Evolutionary conservation across 2,888 invertebrate genomes (phyloP).

Genomic region (Rhagium mordax): DNA sequence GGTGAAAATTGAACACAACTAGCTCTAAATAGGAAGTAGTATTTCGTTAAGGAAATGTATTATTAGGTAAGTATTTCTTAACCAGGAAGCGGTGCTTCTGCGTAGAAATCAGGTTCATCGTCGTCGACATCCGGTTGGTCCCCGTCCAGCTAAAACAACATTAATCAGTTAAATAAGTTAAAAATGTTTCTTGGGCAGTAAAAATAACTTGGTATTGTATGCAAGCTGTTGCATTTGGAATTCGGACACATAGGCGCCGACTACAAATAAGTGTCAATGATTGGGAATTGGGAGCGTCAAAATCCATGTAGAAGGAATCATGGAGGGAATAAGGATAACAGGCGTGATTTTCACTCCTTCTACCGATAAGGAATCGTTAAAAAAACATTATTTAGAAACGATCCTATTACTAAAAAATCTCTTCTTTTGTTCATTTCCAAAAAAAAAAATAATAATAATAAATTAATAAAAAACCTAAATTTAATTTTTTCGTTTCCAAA

Average conservation of each 20-base stretch:
- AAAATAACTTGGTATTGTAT: neutral
- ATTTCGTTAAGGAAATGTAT: conserved; percentile 7
- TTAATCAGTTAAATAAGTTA: neutral
- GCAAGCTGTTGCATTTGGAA: neutral
- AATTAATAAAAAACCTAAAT: too few relatives aligned
- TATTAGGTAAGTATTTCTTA: conserved; percentile 67
- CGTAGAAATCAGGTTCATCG: conserved; percentile 95
- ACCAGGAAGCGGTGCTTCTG: conserved; percentile 89
- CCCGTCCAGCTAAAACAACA: conserved; percentile 83
- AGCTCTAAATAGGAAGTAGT: neutral
- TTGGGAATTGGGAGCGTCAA: too few relatives aligned
- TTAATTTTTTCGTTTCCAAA: too few relatives aligned
- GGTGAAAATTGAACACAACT: conserved; percentile 4
- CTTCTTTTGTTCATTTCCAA: too few relatives aligned
- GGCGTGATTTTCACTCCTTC: too few relatives aligned
- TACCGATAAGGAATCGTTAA: too few relatives aligned
- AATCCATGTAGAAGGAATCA: too few relatives aligned
- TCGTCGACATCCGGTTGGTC: conserved; percentile 84
- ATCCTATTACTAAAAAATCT: too few relatives aligned
- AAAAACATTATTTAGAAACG: too few relatives aligned
- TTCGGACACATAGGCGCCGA: neutral
- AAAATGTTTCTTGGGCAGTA: neutral
- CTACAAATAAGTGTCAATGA: too few relatives aligned
- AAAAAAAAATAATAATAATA: too few relatives aligned
- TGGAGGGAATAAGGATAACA: too few relatives aligned